Conservation (phyloP, 1,140 invertebrate species). For the Lycorma delicatula region DNA sequence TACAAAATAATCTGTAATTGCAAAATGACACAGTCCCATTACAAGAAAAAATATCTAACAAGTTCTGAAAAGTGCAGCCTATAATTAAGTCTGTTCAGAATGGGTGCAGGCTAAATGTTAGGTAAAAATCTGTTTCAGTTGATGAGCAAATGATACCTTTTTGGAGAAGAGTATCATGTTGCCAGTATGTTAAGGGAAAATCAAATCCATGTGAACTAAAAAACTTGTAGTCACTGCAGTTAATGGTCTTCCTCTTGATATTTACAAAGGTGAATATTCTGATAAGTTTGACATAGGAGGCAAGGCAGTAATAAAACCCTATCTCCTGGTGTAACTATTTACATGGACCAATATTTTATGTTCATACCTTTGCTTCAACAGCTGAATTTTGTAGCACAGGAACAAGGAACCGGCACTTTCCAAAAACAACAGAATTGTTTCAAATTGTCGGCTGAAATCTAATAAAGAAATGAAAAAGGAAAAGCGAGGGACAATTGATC, state of each 20-base stretch:
- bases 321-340: neutral
- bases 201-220: constrained; percentile 22
- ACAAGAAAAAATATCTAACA: constrained; percentile 11
- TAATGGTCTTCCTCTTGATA: constrained; percentile 19
- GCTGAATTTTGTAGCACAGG: constrained; percentile 5
- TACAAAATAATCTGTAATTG: no score
- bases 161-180: neutral
- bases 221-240: constrained; percentile 18
- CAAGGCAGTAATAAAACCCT: constrained; percentile 9
- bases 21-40: constrained; percentile 10
- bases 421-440: constrained; percentile 4
- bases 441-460: neutral
- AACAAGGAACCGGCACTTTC: constrained; percentile 14
- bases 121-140: constrained; percentile 10
- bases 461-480: neutral
- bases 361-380: constrained; percentile 10
- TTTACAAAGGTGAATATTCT: constrained; percentile 11
- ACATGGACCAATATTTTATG: constrained; percentile 18
- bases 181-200: constrained; percentile 17
- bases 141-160: constrained; percentile 25
- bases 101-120: constrained; percentile 11
- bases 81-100: constrained; percentile 10
- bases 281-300: constrained; percentile 13
- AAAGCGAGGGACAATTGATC: neutral
- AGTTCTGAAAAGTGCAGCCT: constrained; percentile 20